phyloP scores from a whole-genome alignment of 2,113 vertebrate genomes.

The Psilopogon haemacephalus region DNA sequence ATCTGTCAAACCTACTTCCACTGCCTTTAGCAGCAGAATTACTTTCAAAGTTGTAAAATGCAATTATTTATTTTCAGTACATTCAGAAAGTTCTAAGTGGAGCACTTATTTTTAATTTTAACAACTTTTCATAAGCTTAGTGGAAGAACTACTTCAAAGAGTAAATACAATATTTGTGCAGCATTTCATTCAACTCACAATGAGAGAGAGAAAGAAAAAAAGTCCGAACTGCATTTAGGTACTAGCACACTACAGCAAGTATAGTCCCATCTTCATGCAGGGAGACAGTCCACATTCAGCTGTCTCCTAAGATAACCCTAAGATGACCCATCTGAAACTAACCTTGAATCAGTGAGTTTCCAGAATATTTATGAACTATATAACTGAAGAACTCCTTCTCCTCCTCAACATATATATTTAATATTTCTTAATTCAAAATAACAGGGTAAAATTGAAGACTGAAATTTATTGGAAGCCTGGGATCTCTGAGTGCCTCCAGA shows the following conservation, averaged over 20 bases:
- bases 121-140: background rate
- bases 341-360: background rate
- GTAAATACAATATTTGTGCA: background rate
- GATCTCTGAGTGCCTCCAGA: background rate
- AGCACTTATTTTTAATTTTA: background rate
- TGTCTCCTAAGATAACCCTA: background rate
- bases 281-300: background rate
- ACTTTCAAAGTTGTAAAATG: conserved; percentile 55
- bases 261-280: background rate
- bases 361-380: background rate
- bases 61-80: conserved; percentile 18
- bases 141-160: background rate
- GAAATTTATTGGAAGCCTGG: background rate
- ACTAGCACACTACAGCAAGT: background rate
- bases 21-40: conserved; percentile 60
- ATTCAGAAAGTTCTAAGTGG: conserved; percentile 45
- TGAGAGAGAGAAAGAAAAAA: background rate
- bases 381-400: background rate
- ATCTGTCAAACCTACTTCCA: conserved; percentile 70
- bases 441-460: background rate
- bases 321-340: background rate
- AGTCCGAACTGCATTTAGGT: background rate
- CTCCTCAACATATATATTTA: background rate
- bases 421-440: background rate
- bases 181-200: background rate